phyloP scores from a whole-genome alignment of 2,113 vertebrate genomes.

The Pteruthius melanotis region DNA sequence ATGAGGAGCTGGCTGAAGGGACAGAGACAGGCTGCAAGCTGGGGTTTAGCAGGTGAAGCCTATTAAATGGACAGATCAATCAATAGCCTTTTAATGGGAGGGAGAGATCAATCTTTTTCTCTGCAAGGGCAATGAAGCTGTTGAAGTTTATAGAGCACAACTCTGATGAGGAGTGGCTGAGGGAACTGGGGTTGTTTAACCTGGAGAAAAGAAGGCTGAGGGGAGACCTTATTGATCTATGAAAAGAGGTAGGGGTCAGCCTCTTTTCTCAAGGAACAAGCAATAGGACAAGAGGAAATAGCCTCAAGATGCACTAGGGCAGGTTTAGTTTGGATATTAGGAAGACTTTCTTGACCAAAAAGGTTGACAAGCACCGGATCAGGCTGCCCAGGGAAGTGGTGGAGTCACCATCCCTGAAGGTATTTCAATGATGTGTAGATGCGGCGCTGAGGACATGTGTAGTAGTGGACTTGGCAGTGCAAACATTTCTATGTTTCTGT shows the following conservation, averaged over 20 bases:
- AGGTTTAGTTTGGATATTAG: neutral
- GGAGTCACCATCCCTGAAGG: neutral
- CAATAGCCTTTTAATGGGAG: neutral
- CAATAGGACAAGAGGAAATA: neutral
- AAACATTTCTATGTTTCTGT: neutral
- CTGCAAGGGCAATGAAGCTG: neutral
- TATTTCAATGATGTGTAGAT: neutral
- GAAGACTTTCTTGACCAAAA: neutral
- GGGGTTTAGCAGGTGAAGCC: neutral
- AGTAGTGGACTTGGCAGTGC: neutral
- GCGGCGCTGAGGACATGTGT: neutral
- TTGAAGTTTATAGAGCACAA: neutral
- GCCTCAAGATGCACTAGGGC: neutral
- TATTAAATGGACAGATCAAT: slow-evolving; percentile 23
- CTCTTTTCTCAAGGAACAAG: neutral
- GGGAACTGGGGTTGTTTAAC: neutral
- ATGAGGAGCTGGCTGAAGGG: slow-evolving; percentile 14
- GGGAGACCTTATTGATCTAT: neutral
- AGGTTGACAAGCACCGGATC: neutral
- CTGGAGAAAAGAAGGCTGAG: neutral
- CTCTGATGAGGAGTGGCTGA: neutral
- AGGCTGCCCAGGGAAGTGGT: neutral
- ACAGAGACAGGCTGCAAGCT: neutral
- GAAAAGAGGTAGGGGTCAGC: neutral
- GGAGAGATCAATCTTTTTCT: neutral